A percentile compares a stretch with the other conserved stretches of the same genome.
phyloP scores from a whole-genome alignment of 2,113 vertebrate species.

The Caranx melampygus region DNA sequence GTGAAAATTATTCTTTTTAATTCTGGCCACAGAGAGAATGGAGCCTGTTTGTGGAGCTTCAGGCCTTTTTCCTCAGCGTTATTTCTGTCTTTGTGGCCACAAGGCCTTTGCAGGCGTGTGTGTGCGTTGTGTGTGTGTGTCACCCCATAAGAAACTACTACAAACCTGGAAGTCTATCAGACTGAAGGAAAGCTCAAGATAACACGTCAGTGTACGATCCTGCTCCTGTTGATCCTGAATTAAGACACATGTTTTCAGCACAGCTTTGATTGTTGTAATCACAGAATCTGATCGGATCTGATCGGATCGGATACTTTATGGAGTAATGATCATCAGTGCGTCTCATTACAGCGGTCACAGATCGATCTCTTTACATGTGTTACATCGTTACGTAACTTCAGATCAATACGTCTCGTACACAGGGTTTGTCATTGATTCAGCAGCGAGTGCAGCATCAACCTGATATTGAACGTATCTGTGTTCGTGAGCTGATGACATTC shows the following conservation, averaged over 20 bases:
- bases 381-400: constrained; percentile 9
- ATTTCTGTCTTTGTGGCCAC: neutral
- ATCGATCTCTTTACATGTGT: neutral
- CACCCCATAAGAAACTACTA: neutral
- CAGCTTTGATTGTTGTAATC: no score
- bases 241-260: no score
- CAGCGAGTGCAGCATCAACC: neutral
- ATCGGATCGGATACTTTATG: neutral
- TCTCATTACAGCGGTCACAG: neutral
- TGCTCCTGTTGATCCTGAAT: no score
- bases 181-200: no score
- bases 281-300: no score
- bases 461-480: neutral
- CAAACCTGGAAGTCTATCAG: neutral
- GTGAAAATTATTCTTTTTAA: constrained; percentile 11
- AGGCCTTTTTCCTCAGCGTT: neutral
- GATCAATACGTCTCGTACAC: neutral
- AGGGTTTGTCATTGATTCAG: constrained; percentile 14
- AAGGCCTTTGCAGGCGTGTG: neutral
- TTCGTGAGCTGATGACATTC: neutral
- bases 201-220: no score
- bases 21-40: constrained; percentile 1
- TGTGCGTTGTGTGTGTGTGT: neutral
- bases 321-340: neutral
- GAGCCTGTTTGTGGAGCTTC: neutral